phyloP scores from a whole-genome alignment of 1,140 invertebrate genomes.

The Holcopasites calliopsidis region DNA sequence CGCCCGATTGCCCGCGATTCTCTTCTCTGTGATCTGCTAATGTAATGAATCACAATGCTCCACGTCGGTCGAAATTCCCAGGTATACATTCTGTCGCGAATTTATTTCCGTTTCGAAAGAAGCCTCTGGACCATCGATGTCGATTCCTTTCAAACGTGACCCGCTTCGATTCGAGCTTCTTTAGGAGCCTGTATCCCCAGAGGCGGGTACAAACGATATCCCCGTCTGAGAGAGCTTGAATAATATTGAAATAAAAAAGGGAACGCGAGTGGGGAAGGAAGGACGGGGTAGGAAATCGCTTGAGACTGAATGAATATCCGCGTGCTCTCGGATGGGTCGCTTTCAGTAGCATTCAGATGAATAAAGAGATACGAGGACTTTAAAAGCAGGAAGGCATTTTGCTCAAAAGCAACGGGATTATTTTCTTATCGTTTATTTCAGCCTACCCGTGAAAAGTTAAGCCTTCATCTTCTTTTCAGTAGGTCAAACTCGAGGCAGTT shows the following conservation, averaged over 20 bases:
- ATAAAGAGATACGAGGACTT: not conserved
- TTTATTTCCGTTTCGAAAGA: not conserved
- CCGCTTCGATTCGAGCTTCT: not conserved
- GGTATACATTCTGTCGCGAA: not conserved
- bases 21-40: not conserved
- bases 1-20: not conserved
- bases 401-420: slow-evolving; percentile 30
- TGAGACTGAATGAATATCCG: slow-evolving; percentile 11
- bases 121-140: too few relatives aligned
- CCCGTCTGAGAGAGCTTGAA: not conserved
- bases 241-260: slow-evolving; percentile 3
- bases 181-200: not conserved
- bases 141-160: too few relatives aligned
- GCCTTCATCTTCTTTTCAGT: slow-evolving; percentile 1
- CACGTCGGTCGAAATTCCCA: not conserved
- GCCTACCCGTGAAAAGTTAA: not conserved
- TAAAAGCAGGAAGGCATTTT: slow-evolving; percentile 20
- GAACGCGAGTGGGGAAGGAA: not conserved
- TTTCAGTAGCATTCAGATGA: not conserved
- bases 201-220: not conserved
- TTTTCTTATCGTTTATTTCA: slow-evolving; percentile 40
- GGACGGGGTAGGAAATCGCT: not conserved
- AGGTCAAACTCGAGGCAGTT: not conserved
- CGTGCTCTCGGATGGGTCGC: not conserved
- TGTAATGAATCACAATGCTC: not conserved